phyloP scores from a whole-genome alignment of 2,113 vertebrate species.

The Nibea coibor region DNA sequence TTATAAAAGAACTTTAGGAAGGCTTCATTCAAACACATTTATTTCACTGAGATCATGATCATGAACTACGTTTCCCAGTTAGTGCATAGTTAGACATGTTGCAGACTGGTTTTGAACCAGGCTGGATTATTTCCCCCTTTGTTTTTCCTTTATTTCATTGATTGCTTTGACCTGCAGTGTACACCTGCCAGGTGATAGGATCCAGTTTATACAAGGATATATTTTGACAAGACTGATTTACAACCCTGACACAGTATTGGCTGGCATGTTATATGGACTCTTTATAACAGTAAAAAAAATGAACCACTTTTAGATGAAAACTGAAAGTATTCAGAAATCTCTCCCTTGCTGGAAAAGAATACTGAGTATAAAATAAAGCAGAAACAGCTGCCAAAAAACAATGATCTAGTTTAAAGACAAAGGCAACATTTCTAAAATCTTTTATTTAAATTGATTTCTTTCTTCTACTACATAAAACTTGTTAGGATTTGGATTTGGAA shows the following conservation, averaged over 20 bases:
- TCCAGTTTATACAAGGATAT: not conserved
- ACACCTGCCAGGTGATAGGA: not conserved
- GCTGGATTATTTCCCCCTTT: not conserved
- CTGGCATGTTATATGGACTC: not conserved
- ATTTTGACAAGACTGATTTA: conserved; percentile 30
- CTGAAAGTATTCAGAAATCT: not conserved
- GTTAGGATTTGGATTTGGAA: not conserved
- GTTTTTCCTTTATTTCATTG: not conserved
- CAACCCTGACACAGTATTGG: not conserved
- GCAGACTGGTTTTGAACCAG: not conserved
- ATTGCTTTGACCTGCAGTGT: conserved; percentile 1
- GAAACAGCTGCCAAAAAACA: conserved; percentile 11
- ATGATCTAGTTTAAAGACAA: not conserved
- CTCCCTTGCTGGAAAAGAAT: conserved; percentile 9
- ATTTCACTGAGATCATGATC: not conserved
- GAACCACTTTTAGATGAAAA: not conserved
- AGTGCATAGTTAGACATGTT: not conserved
- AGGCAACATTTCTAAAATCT: not conserved
- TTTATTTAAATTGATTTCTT: not conserved
- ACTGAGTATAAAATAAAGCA: conserved; percentile 1
- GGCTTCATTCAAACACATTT: not conserved
- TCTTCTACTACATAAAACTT: not conserved
- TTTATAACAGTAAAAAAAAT: not conserved
- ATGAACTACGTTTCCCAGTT: not conserved
- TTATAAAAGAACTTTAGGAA: not conserved